phyloP scores from a whole-genome alignment of 2,888 invertebrate genomes.

The Helleia helle region DNA sequence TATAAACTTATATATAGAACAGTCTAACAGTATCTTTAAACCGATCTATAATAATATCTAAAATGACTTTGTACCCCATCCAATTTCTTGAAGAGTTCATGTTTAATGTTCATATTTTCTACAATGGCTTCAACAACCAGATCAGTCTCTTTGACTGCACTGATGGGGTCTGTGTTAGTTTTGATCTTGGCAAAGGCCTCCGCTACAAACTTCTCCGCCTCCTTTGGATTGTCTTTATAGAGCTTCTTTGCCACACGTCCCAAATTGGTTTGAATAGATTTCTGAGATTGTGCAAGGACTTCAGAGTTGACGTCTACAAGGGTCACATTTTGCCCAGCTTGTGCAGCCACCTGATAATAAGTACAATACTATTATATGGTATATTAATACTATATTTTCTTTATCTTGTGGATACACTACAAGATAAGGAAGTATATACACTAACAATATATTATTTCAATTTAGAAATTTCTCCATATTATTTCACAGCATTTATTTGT shows the following conservation, averaged over 20 bases:
- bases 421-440: too few species aligned
- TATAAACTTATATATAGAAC: too few species aligned
- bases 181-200: constrained; percentile 76
- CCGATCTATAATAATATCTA: too few species aligned
- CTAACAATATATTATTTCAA: too few species aligned
- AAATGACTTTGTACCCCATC: constrained; percentile 77
- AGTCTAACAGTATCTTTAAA: too few species aligned
- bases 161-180: constrained; percentile 74
- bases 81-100: constrained; percentile 81
- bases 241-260: constrained; percentile 85
- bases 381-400: too few species aligned
- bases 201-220: constrained; percentile 78
- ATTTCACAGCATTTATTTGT: too few species aligned
- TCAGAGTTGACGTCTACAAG: constrained; percentile 85
- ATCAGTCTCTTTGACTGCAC: constrained; percentile 78
- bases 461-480: too few species aligned
- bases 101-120: constrained; percentile 85
- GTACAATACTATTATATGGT: too few species aligned
- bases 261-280: constrained; percentile 80
- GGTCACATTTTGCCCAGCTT: constrained; percentile 86
- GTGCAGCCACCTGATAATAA: constrained; percentile 84
- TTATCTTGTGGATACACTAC: too few species aligned
- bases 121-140: constrained; percentile 90
- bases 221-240: constrained; percentile 78
- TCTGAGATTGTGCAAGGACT: constrained; percentile 81